These are phyloP conservation scores for Ips nitidus DNA, from an alignment of 1,140 invertebrate genomes.

Conservation along the genomic window DNA sequence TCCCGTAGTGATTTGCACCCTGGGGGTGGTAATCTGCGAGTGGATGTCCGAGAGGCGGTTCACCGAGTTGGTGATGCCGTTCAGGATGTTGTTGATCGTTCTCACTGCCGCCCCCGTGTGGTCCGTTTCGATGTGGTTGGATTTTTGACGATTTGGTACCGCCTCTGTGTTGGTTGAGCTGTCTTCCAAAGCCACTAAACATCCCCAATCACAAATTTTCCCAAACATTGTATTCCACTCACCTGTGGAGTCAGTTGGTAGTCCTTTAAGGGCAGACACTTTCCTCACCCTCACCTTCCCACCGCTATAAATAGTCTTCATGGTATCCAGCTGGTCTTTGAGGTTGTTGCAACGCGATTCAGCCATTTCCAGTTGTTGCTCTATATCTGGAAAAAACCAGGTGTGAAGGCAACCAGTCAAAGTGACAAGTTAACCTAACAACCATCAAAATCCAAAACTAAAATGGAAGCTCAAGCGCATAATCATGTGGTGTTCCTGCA, in stretches of 20 bases:
- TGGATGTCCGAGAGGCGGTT: constrained; percentile 46
- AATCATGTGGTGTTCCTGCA: constrained; percentile 35
- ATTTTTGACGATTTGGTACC: constrained; percentile 40
- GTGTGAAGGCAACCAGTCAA: no score
- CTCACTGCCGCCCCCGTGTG: constrained; percentile 45
- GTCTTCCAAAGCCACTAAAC: constrained; percentile 12
- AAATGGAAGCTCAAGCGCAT: no score
- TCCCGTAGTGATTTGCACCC: constrained; percentile 14
- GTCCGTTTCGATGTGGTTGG: constrained; percentile 45
- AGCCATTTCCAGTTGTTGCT: constrained; percentile 50
- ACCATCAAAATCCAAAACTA: no score
- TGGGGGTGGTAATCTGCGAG: constrained; percentile 32
- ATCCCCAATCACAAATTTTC: not conserved
- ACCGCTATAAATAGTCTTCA: constrained; percentile 49
- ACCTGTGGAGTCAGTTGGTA: not conserved
- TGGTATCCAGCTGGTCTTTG: constrained; percentile 51
- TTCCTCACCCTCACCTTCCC: constrained; percentile 5
- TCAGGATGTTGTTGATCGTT: constrained; percentile 51
- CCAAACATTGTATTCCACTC: not conserved
- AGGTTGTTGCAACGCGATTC: constrained; percentile 51
- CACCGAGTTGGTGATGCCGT: constrained; percentile 49
- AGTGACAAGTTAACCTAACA: no score
- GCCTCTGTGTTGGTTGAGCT: constrained; percentile 7
- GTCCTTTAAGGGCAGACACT: not conserved
- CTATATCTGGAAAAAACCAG: constrained; percentile 46